Conservation (phyloP, 2,888 invertebrate genomes). For the Chymomyza amoena region DNA sequence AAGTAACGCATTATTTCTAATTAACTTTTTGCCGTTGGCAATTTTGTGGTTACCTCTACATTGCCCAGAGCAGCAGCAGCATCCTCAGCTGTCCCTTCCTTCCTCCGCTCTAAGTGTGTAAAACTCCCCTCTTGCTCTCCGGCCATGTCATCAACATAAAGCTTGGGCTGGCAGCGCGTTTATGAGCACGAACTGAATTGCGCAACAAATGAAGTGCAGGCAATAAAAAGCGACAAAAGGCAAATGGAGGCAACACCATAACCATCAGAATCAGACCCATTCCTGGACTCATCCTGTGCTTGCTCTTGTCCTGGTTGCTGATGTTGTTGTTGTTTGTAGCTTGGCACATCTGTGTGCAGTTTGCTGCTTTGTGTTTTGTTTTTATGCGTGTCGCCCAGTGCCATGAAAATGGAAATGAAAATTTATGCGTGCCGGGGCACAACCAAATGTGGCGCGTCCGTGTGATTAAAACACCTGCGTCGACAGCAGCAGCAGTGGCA, state of each 20-base stretch:
- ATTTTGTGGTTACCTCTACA: conserved; percentile 20
- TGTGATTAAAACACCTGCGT: conserved; percentile 61
- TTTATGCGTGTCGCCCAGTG: conserved; percentile 45
- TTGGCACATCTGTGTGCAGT: conserved; percentile 2
- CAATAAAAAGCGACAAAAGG: conserved; percentile 72
- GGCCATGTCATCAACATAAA: conserved; percentile 31
- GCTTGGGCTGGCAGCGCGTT: conserved; percentile 29
- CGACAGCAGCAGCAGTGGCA: conserved; percentile 40
- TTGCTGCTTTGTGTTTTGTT: conserved; percentile 31
- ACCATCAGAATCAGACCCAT: conserved; percentile 15
- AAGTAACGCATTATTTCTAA: conserved; percentile 68
- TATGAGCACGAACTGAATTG: conserved; percentile 45
- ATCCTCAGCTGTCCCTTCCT: too few relatives aligned
- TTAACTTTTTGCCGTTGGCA: conserved; percentile 70
- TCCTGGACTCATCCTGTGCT: too few relatives aligned
- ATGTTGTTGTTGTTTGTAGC: neutral
- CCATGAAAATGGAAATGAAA: conserved; percentile 73
- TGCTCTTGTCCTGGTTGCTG: neutral
- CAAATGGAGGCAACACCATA: conserved; percentile 53
- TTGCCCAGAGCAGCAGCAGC: neutral
- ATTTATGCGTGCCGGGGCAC: conserved; percentile 56
- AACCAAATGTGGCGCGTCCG: conserved; percentile 48
- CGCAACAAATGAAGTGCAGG: conserved; percentile 71
- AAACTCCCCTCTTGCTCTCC: neutral
- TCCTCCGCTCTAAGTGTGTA: neutral